These are phyloP conservation scores for Cactoblastis cactorum DNA, from an alignment of 2,888 invertebrate genomes.

Conservation along the genomic window DNA sequence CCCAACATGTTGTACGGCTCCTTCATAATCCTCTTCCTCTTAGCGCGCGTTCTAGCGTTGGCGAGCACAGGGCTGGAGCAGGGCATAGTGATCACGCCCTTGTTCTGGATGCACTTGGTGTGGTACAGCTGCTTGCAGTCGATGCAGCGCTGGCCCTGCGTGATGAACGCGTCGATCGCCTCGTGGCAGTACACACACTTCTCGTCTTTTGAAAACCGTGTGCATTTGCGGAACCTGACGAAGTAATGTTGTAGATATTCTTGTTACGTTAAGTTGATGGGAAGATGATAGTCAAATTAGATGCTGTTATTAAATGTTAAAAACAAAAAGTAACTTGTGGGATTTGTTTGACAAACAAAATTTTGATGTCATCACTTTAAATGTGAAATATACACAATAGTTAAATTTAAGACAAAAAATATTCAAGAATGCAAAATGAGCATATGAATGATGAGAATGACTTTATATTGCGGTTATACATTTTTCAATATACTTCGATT, in stretches of 20 bases:
- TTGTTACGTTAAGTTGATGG: background rate
- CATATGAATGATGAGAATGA: too few species aligned
- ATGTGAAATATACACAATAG: too few species aligned
- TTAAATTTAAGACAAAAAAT: too few species aligned
- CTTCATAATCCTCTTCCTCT: slow-evolving; percentile 72
- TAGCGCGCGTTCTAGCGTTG: slow-evolving; percentile 81
- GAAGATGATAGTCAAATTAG: background rate
- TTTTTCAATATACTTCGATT: too few species aligned
- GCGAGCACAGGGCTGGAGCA: slow-evolving; percentile 82
- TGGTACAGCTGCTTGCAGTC: slow-evolving; percentile 93
- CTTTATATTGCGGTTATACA: too few species aligned
- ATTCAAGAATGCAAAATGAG: too few species aligned
- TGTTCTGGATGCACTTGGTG: slow-evolving; percentile 93
- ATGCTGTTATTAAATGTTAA: too few species aligned
- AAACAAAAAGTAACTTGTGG: too few species aligned
- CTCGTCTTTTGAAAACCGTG: slow-evolving; percentile 88
- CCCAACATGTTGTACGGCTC: slow-evolving; percentile 38
- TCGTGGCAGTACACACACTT: slow-evolving; percentile 89
- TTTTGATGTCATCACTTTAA: too few species aligned
- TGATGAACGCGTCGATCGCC: slow-evolving; percentile 89
- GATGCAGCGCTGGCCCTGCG: slow-evolving; percentile 88
- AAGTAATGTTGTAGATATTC: background rate
- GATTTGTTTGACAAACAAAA: too few species aligned
- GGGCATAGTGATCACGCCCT: slow-evolving; percentile 86
- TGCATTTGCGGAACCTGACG: slow-evolving; percentile 84